Evolutionary conservation across 2,888 invertebrate species (phyloP).

Genomic region (Argynnis bischoffii): DNA sequence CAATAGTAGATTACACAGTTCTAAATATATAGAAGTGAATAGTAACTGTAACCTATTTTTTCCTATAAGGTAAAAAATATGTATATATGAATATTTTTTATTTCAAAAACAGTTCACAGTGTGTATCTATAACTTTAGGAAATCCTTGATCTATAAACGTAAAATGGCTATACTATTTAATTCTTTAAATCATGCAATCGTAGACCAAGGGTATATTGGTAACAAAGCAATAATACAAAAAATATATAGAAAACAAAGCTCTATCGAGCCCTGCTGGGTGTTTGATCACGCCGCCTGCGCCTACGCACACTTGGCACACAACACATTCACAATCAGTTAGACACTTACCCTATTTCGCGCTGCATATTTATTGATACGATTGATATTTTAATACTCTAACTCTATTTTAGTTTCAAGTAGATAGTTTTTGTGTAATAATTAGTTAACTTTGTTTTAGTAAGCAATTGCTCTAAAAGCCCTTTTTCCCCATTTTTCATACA

Average conservation of each 20-base stretch:
- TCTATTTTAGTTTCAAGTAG: too few relatives aligned
- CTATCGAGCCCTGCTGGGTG: conserved; percentile 21
- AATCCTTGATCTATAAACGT: conserved; percentile 6
- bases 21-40: too few relatives aligned
- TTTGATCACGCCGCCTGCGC: conserved; percentile 54
- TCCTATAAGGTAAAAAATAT: neutral
- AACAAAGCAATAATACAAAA: conserved; percentile 19
- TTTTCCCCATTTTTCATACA: too few relatives aligned
- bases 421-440: too few relatives aligned
- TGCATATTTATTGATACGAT: conserved; percentile 21
- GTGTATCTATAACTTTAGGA: neutral
- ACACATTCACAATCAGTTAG: conserved; percentile 52
- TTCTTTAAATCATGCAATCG: conserved; percentile 13
- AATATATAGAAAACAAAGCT: conserved; percentile 18
- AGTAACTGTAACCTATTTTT: too few relatives aligned
- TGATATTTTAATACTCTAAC: too few relatives aligned
- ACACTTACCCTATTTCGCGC: conserved; percentile 21
- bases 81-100: too few relatives aligned
- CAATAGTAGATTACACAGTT: neutral
- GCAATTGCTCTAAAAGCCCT: too few relatives aligned
- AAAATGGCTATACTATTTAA: neutral
- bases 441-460: too few relatives aligned
- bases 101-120: too few relatives aligned
- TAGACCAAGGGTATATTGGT: conserved; percentile 17
- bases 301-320: conserved; percentile 61